Conservation (phyloP, 2,888 invertebrate genomes). For the Drosophila tripunctata region DNA sequence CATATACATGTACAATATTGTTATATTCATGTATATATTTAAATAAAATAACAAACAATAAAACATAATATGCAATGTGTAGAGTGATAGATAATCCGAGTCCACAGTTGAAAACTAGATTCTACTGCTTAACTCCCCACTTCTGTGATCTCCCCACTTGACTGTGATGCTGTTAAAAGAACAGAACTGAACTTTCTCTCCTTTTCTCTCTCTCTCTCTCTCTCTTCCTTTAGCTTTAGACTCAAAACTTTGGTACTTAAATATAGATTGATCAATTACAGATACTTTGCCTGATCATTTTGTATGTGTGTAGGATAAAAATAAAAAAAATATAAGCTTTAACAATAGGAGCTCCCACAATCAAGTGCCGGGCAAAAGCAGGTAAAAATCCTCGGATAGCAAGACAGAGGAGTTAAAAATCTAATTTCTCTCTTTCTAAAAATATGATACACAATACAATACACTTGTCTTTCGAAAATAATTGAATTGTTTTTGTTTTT, state of each 20-base stretch:
- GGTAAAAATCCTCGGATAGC: constrained; percentile 1
- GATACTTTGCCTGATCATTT: constrained; percentile 19
- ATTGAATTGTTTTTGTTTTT: constrained; percentile 32
- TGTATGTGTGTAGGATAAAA: constrained; percentile 3
- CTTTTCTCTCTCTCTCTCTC: no score
- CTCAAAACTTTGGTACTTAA: constrained; percentile 48
- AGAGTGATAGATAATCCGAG: constrained; percentile 6
- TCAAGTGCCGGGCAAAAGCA: constrained; percentile 25
- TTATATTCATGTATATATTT: constrained; percentile 45
- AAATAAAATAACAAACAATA: constrained; percentile 72
- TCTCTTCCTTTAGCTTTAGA: constrained; percentile 11
- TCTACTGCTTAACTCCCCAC: background rate
- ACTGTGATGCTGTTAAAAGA: constrained; percentile 9
- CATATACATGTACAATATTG: constrained; percentile 39
- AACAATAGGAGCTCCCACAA: constrained; percentile 40
- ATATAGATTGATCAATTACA: constrained; percentile 23
- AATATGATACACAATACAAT: constrained; percentile 30
- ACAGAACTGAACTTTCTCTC: constrained; percentile 10
- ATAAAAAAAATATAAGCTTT: constrained; percentile 21
- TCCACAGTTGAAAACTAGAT: background rate
- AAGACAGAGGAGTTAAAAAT: background rate
- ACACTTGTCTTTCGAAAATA: constrained; percentile 25
- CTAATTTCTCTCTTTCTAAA: constrained; percentile 1
- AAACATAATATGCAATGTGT: constrained; percentile 59
- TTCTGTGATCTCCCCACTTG: background rate